These are phyloP conservation scores for Conger conger DNA, from an alignment of 2,113 vertebrate genomes.

Conservation along the genomic window DNA sequence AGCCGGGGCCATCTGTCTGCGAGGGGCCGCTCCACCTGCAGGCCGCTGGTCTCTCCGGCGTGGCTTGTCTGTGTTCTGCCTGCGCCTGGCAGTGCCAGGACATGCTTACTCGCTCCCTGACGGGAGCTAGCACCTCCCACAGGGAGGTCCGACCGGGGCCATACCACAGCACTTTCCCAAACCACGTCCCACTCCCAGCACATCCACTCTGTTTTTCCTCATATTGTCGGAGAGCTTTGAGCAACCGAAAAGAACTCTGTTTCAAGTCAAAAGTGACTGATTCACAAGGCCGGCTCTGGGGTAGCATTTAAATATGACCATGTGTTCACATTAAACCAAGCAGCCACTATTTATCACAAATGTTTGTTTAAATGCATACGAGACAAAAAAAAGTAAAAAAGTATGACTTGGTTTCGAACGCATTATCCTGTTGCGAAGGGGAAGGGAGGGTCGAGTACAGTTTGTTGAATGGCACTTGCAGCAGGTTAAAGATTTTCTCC, in stretches of 20 bases:
- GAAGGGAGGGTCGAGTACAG: no score
- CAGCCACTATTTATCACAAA: neutral
- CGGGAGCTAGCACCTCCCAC: neutral
- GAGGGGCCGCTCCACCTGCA: conserved; percentile 10
- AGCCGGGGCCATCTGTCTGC: neutral
- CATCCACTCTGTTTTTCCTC: neutral
- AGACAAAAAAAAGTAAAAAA: no score
- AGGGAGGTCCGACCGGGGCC: neutral
- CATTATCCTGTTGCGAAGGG: no score
- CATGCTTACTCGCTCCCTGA: neutral
- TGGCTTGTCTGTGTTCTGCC: neutral
- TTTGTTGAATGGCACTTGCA: no score
- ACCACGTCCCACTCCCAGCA: neutral
- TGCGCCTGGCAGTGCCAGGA: conserved; percentile 1
- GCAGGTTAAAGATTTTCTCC: no score
- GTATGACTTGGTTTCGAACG: no score
- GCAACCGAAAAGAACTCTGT: neutral
- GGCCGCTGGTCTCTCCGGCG: neutral
- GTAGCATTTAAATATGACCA: no score
- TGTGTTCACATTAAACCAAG: neutral
- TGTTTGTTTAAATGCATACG: neutral
- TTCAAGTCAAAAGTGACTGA: neutral
- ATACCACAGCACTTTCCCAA: neutral
- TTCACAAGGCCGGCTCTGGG: no score
- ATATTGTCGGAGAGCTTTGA: neutral